A percentile compares a stretch with the other conserved stretches of the same genome.
phyloP scores from a whole-genome alignment of 2,113 vertebrate species.

The Apodemus sylvaticus region DNA sequence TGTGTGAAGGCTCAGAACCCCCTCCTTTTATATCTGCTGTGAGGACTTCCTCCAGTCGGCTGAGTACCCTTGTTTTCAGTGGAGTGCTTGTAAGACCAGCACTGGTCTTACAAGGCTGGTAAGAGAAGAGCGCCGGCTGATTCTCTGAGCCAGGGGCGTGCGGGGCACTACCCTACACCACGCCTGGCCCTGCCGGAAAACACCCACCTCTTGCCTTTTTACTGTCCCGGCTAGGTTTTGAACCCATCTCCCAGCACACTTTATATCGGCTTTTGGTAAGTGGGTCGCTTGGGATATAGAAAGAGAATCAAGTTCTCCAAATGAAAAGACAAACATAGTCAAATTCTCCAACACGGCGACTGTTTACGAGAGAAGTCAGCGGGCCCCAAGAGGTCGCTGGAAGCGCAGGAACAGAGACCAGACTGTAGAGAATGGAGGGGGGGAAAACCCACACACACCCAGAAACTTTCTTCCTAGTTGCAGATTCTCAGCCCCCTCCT shows the following conservation, averaged over 20 bases:
- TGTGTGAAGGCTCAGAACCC: neutral
- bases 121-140: too few relatives aligned
- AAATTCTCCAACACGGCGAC: neutral
- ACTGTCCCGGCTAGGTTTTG: neutral
- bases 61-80: neutral
- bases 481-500: conserved; percentile 23
- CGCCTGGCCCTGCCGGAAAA: neutral
- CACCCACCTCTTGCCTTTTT: neutral
- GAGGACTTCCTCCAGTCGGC: accelerated
- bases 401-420: conserved; percentile 69
- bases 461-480: conserved; percentile 77
- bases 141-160: neutral
- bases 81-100: neutral
- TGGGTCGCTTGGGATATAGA: neutral
- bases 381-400: conserved; percentile 81
- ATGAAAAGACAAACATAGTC: neutral
- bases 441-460: neutral
- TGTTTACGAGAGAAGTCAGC: conserved; percentile 58
- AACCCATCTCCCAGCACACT: neutral
- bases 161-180: neutral
- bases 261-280: neutral
- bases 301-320: conserved; percentile 36
- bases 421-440: neutral
- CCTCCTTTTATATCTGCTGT: neutral
- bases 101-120: too few relatives aligned